A percentile compares a stretch with the other conserved stretches of the same genome.
Evolutionary conservation across 2,797 vertebrate genomes (phyloP).

Genomic region (Hypotaenidia philippensis): DNA sequence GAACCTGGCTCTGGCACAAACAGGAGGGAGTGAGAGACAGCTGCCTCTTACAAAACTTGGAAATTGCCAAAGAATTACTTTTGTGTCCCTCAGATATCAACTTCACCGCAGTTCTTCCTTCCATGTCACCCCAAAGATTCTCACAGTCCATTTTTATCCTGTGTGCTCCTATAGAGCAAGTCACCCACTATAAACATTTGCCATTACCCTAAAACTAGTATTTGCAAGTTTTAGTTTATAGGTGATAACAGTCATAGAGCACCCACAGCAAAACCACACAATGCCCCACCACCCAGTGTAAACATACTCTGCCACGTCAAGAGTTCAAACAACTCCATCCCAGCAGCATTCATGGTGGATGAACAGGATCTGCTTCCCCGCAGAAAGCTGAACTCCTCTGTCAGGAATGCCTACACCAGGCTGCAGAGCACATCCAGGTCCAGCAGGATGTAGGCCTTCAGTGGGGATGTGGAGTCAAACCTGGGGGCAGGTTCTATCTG

Average conservation of each 20-base stretch:
- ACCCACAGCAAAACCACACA: not conserved
- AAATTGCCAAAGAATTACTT: not conserved
- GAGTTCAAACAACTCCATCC: not conserved
- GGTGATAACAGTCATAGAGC: not conserved
- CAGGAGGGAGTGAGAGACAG: not conserved
- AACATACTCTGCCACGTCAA: not conserved
- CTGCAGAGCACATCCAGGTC: not conserved
- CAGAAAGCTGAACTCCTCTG: not conserved
- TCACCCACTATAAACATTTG: not conserved
- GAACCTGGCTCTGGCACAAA: not conserved
- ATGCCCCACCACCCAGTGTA: not conserved
- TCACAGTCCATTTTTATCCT: not conserved
- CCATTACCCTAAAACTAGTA: not conserved
- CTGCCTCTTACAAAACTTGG: not conserved
- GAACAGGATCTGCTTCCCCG: not conserved
- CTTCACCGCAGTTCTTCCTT: not conserved
- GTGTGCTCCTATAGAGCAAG: not conserved
- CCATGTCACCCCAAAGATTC: not conserved
- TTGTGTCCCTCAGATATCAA: not conserved
- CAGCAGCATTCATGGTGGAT: not conserved
- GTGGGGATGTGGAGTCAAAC: fast-evolving
- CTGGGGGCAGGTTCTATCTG: not conserved
- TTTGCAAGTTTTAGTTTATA: not conserved
- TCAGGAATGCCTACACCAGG: not conserved
- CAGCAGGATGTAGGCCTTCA: not conserved